A percentile compares a stretch with the other conserved stretches of the same genome.
These are phyloP conservation scores for Regulus satrapa DNA, from an alignment of 2,113 vertebrate genomes.

Conservation along the genomic window DNA sequence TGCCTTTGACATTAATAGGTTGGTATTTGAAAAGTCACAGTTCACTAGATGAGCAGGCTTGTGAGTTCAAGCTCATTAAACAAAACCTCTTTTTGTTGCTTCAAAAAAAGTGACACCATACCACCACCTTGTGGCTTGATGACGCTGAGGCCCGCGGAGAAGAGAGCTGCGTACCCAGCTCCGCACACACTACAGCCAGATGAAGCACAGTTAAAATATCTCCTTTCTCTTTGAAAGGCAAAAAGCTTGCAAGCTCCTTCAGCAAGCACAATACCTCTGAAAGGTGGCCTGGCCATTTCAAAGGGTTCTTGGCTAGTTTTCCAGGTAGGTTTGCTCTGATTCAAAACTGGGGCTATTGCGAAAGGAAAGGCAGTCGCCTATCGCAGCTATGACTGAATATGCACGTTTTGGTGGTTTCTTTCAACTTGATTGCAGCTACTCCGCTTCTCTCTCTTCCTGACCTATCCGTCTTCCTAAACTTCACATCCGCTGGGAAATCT, in stretches of 20 bases:
- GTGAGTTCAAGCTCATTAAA: conserved; percentile 87
- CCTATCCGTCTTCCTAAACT: not conserved
- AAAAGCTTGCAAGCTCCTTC: not conserved
- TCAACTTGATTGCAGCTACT: not conserved
- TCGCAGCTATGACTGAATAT: not conserved
- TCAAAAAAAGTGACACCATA: conserved; percentile 76
- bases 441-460: not conserved
- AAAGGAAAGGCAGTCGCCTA: not conserved
- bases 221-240: conserved; percentile 10
- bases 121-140: conserved; percentile 86
- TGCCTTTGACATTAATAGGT: conserved; percentile 97
- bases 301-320: not conserved
- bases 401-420: not conserved
- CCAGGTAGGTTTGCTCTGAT: not conserved
- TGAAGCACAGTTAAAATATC: not conserved
- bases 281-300: not conserved
- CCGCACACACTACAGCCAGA: not conserved
- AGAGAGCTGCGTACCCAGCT: not conserved
- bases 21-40: conserved; percentile 90
- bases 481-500: not conserved
- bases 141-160: not conserved
- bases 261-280: not conserved
- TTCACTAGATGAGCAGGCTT: conserved; percentile 82
- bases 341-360: not conserved
- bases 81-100: conserved; percentile 79